Base-by-base conservation (phyloP, 2,113 vertebrate genomes). In the Boleophthalmus pectinirostris region DNA sequence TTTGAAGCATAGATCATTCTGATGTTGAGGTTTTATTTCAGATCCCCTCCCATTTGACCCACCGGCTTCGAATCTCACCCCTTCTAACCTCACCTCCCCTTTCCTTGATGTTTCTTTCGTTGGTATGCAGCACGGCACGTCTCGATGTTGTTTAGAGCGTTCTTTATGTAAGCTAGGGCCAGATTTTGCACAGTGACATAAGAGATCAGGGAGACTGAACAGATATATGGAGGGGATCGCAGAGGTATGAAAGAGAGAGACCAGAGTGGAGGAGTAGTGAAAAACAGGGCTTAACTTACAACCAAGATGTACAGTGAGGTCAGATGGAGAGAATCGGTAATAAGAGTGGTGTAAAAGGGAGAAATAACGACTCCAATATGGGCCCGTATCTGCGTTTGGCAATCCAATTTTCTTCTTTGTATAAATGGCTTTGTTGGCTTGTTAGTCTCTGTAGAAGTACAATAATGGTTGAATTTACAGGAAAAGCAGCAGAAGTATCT, bases 191-290 rank as follows among this genome's bases (percentile, higher is more conserved):
- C 78, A 77, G 63, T 85, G 84, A 90, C 87, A 89, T 51, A 43
- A 80, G 83, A 88, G 89, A 89, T 88, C 85, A 90, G 87, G 79
- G 66, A 9, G 78, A 80, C 77, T 80, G 83, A 87, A 75, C 80
- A 74, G 85, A 87, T 82, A 70, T 84, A 80, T 23, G 63, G 76
- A 77, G 18, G 84, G 88, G 86, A 89, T 89, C 68, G 83, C 79
- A 74, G 74, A 65, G 74, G 0, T 49, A 85, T 67, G 81, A 84
- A 77, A 45, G 8, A 68, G 77, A 23, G 43, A 57, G 23, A 25
- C 1, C 20, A 51, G 67, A 24, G 33, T 16, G 24, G 60, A 57
- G 68, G 56, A 23, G 68, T 10, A 35, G 35, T 29, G 18, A 35
- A 69, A 20, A 16, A 67, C 73, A 72, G 45, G 66, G 67, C 45